A percentile compares a stretch with the other conserved stretches of the same genome.
phyloP scores from a whole-genome alignment of 2,888 invertebrate genomes.

The Antitype chi region DNA sequence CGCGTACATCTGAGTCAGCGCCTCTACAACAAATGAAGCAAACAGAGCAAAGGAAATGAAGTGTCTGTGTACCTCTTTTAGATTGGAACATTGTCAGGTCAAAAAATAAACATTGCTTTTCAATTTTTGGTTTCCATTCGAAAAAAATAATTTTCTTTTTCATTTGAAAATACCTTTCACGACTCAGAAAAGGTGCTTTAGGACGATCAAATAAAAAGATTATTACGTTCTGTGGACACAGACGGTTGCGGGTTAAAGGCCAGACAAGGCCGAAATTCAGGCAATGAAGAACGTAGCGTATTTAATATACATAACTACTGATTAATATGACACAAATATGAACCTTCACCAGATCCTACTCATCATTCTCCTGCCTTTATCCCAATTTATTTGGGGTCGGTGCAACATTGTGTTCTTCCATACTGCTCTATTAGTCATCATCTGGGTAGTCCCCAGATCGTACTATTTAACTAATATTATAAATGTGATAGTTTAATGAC shows the following conservation, averaged over 20 bases:
- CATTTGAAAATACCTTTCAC: neutral
- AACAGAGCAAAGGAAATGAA: slow-evolving; percentile 46
- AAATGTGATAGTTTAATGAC: neutral
- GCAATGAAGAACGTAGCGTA: slow-evolving; percentile 9
- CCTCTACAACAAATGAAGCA: slow-evolving; percentile 31
- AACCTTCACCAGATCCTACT: slow-evolving; percentile 6
- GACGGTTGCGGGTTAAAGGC: slow-evolving; percentile 37
- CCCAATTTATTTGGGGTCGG: too few relatives aligned
- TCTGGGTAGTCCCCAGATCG: too few relatives aligned
- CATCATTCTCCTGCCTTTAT: too few relatives aligned
- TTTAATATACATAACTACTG: slow-evolving; percentile 7
- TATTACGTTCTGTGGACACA: slow-evolving; percentile 33
- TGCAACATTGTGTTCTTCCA: too few relatives aligned
- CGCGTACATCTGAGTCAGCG: slow-evolving; percentile 18
- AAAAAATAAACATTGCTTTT: slow-evolving; percentile 15
- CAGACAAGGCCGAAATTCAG: slow-evolving; percentile 37
- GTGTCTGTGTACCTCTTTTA: slow-evolving; percentile 25
- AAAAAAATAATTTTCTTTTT: neutral
- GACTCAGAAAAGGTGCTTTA: slow-evolving; percentile 4
- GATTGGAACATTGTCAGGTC: slow-evolving; percentile 1
- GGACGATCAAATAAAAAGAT: slow-evolving; percentile 19
- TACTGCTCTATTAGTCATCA: too few relatives aligned
- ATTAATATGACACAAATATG: slow-evolving; percentile 29
- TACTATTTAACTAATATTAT: neutral
- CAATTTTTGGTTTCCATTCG: neutral